phyloP scores from a whole-genome alignment of 2,113 vertebrate genomes.

The Siphamia tubifer region DNA sequence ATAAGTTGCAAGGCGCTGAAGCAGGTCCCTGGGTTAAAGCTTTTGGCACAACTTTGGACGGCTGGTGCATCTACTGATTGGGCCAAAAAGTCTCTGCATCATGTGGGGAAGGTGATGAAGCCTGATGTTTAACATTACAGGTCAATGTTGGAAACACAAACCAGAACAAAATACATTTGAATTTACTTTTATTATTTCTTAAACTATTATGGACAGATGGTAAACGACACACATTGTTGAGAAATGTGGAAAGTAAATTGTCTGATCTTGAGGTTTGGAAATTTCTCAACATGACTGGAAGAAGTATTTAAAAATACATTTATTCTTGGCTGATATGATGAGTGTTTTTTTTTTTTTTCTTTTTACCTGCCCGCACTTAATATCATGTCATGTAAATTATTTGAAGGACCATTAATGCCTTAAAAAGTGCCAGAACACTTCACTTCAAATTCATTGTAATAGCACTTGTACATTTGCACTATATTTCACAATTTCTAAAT shows the following conservation, averaged over 20 bases:
- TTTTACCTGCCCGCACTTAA: slow-evolving; percentile 8
- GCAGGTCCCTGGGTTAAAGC: too few species aligned
- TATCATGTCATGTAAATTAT: slow-evolving; percentile 2
- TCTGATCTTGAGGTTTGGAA: slow-evolving; percentile 18
- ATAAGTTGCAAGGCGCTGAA: not conserved
- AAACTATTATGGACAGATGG: not conserved
- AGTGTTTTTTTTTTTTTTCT: slow-evolving; percentile 13
- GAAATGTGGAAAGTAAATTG: slow-evolving; percentile 11
- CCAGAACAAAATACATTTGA: too few species aligned
- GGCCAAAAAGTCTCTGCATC: too few species aligned
- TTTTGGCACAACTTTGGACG: not conserved
- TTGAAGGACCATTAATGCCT: too few species aligned
- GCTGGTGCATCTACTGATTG: not conserved
- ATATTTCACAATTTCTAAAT: too few species aligned
- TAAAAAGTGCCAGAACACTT: too few species aligned
- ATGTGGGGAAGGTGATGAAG: not conserved
- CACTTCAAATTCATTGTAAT: too few species aligned
- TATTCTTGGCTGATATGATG: not conserved
- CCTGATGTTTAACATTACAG: too few species aligned
- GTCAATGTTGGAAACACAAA: too few species aligned
- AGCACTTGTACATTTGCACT: too few species aligned
- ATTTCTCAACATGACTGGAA: slow-evolving; percentile 16
- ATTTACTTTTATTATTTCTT: too few species aligned
- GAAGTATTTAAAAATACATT: slow-evolving; percentile 9
- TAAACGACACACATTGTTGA: not conserved